Percentiles rank a stretch among this genome's conserved stretches.
Conservation (phyloP, 2,113 vertebrate species). For the Melierax canorus region DNA sequence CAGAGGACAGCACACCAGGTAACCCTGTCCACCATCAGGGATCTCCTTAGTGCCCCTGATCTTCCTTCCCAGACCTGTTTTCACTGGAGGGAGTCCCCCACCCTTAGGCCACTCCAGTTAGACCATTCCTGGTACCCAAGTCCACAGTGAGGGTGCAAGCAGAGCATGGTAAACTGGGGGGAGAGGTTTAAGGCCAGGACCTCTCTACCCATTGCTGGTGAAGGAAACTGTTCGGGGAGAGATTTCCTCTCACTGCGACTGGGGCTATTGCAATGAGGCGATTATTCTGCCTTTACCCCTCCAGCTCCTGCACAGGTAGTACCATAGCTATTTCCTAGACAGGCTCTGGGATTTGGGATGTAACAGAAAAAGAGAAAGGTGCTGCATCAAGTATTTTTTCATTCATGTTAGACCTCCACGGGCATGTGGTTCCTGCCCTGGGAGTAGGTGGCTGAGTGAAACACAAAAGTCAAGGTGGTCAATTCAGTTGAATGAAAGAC, state of each 20-base stretch:
- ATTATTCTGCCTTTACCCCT: accelerated
- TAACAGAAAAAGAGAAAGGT: not conserved
- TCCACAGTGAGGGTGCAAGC: not conserved
- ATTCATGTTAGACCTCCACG: not conserved
- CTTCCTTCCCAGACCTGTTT: not conserved
- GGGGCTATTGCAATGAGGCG: accelerated
- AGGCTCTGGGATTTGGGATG: not conserved
- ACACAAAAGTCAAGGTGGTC: accelerated
- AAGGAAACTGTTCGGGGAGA: accelerated
- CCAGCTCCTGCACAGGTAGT: accelerated
- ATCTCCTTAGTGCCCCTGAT: not conserved
- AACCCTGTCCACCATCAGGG: not conserved
- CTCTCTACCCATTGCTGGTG: not conserved
- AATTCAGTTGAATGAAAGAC: not conserved
- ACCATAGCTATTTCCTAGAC: accelerated
- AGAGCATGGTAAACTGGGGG: not conserved
- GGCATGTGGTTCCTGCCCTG: not conserved
- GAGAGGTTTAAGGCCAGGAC: not conserved
- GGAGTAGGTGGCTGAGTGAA: not conserved
- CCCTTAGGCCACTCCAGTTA: too few species aligned
- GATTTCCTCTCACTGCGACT: not conserved
- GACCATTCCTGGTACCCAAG: not conserved
- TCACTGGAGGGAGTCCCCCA: too few species aligned
- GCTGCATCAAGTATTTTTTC: not conserved
- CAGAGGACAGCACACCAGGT: not conserved